Evolutionary conservation across 2,113 vertebrate species (phyloP).

Genomic region (Tachysurus vachellii): DNA sequence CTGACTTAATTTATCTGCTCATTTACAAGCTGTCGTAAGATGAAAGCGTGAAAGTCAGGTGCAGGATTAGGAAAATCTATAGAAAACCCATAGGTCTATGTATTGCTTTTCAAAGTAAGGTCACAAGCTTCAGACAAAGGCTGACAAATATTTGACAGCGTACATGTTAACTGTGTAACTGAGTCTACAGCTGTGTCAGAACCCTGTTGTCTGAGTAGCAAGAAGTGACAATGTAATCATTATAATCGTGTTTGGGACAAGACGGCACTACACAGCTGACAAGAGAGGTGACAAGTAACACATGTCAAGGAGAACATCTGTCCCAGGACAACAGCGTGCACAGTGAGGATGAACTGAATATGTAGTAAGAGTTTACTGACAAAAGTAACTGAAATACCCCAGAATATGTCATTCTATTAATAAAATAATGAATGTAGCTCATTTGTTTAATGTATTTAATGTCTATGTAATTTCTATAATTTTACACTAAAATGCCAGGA

Average conservation of each 20-base stretch:
- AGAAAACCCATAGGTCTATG: background rate
- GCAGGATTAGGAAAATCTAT: background rate
- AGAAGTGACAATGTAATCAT: slow-evolving; percentile 29
- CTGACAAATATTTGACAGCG: slow-evolving; percentile 1
- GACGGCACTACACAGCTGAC: slow-evolving; percentile 36
- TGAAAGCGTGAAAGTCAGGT: background rate
- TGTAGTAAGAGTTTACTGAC: background rate
- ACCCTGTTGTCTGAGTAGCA: slow-evolving; percentile 27
- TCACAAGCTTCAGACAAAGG: slow-evolving; percentile 4
- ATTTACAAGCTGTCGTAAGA: background rate
- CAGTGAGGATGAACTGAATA: background rate
- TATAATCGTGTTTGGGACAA: slow-evolving; percentile 31
- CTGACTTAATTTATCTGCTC: slow-evolving; percentile 9
- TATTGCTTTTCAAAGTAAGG: slow-evolving; percentile 1
- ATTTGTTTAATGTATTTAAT: background rate
- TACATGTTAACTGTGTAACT: slow-evolving; percentile 30
- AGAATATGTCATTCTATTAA: background rate
- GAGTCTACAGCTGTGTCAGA: slow-evolving; percentile 35
- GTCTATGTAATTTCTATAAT: background rate
- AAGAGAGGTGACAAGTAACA: slow-evolving; percentile 42
- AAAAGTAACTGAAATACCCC: background rate
- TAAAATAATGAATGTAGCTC: background rate
- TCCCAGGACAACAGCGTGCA: background rate
- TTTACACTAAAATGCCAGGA: background rate
- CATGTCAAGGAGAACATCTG: slow-evolving; percentile 13